These are phyloP conservation scores for Eurypyga helias DNA, from an alignment of 2,113 vertebrate species.

Conservation along the genomic window DNA sequence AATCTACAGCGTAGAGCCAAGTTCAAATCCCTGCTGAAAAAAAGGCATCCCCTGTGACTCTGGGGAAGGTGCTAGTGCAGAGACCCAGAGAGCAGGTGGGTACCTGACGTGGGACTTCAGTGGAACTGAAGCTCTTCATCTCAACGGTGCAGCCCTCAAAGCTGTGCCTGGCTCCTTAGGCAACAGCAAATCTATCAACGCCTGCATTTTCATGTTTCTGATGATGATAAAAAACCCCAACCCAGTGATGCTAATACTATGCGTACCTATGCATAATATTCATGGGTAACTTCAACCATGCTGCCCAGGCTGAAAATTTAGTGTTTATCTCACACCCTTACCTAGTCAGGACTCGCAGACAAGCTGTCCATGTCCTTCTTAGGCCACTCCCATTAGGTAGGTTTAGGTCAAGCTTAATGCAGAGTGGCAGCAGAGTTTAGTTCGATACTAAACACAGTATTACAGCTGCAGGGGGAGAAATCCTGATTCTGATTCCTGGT, in stretches of 20 bases:
- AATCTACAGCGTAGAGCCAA: not conserved
- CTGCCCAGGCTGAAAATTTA: not conserved
- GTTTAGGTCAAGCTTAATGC: not conserved
- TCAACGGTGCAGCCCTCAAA: not conserved
- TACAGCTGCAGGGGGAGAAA: not conserved
- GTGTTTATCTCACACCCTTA: not conserved
- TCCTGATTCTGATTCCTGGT: not conserved
- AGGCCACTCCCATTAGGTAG: not conserved
- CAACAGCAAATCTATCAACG: not conserved
- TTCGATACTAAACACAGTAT: not conserved
- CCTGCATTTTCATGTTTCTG: not conserved
- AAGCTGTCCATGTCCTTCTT: not conserved
- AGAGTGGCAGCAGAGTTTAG: not conserved
- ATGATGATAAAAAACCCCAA: not conserved
- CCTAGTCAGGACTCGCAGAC: not conserved
- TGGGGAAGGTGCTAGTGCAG: not conserved
- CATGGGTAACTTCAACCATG: not conserved
- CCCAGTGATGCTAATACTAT: not conserved
- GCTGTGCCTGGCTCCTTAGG: not conserved
- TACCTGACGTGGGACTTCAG: not conserved
- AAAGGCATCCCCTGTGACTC: not conserved
- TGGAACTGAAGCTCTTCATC: not conserved
- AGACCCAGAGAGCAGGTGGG: not conserved
- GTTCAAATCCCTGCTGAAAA: not conserved
- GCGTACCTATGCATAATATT: not conserved